phyloP scores from a whole-genome alignment of 1,140 invertebrate species.

The Leptinotarsa texana region DNA sequence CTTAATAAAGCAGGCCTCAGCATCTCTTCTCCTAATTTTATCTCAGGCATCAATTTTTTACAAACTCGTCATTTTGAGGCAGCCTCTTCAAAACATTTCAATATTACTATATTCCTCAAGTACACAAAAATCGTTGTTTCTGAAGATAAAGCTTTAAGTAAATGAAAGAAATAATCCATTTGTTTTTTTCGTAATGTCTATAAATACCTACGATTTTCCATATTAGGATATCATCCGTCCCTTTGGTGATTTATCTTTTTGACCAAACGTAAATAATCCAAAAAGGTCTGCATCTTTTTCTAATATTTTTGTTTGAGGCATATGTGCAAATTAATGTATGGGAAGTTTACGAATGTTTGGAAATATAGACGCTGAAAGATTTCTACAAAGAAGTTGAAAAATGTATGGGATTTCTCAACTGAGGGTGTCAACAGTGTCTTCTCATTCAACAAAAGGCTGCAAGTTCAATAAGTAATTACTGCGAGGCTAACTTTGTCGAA shows the following conservation, averaged over 20 bases:
- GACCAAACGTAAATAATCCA: not conserved
- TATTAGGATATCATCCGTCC: not conserved
- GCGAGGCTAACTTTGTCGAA: no score
- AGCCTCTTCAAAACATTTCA: not conserved
- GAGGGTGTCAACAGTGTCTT: no score
- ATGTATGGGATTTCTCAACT: not conserved
- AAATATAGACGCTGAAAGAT: not conserved
- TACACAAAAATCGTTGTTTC: constrained; percentile 1
- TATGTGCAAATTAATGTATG: not conserved
- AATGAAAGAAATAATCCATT: not conserved
- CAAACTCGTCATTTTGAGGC: not conserved
- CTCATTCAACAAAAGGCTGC: no score
- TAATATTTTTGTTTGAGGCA: not conserved
- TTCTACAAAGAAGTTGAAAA: constrained; percentile 1
- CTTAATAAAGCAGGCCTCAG: not conserved
- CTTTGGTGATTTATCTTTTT: not conserved
- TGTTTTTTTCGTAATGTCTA: not conserved
- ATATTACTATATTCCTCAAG: not conserved
- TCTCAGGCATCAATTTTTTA: not conserved
- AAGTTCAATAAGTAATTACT: no score
- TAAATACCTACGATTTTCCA: not conserved
- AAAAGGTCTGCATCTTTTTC: not conserved
- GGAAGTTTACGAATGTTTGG: not conserved
- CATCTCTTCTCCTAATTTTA: not conserved
- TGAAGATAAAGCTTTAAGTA: constrained; percentile 3